A percentile compares a stretch with the other conserved stretches of the same genome.
These are phyloP conservation scores for Hirtodrosophila confusa DNA, from an alignment of 2,888 invertebrate genomes.

Conservation along the genomic window DNA sequence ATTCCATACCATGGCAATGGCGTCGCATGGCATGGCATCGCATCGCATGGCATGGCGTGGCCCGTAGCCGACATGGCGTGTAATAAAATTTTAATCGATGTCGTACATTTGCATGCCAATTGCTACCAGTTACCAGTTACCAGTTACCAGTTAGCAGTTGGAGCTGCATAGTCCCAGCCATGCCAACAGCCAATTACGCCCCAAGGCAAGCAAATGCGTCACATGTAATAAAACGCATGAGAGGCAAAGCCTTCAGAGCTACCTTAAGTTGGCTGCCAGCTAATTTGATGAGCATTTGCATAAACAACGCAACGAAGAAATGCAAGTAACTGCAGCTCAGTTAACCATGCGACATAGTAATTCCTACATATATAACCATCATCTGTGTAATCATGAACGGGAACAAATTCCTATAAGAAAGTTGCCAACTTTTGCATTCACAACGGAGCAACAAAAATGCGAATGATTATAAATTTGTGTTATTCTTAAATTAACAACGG, in stretches of 20 bases:
- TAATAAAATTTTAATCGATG: constrained; percentile 81
- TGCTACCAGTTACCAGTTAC: constrained; percentile 56
- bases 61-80: constrained; percentile 71
- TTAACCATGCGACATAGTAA: constrained; percentile 52
- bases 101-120: constrained; percentile 80
- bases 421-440: background rate
- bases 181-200: constrained; percentile 48
- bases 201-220: constrained; percentile 72
- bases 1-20: constrained; percentile 3
- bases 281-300: constrained; percentile 73
- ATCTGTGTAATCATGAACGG: constrained; percentile 15
- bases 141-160: constrained; percentile 13
- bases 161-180: background rate
- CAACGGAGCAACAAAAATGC: constrained; percentile 33
- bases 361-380: constrained; percentile 29
- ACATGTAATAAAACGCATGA: constrained; percentile 74
- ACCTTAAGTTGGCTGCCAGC: constrained; percentile 39
- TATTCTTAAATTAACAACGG: constrained; percentile 80
- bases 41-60: constrained; percentile 49
- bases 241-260: constrained; percentile 46
- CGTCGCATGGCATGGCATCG: constrained; percentile 17
- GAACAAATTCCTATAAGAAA: constrained; percentile 13
- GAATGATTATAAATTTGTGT: constrained; percentile 71
- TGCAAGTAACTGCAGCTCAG: constrained; percentile 40
- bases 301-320: constrained; percentile 54